Conservation (phyloP, 2,888 invertebrate species). For the Nephrotoma appendiculata region DNA sequence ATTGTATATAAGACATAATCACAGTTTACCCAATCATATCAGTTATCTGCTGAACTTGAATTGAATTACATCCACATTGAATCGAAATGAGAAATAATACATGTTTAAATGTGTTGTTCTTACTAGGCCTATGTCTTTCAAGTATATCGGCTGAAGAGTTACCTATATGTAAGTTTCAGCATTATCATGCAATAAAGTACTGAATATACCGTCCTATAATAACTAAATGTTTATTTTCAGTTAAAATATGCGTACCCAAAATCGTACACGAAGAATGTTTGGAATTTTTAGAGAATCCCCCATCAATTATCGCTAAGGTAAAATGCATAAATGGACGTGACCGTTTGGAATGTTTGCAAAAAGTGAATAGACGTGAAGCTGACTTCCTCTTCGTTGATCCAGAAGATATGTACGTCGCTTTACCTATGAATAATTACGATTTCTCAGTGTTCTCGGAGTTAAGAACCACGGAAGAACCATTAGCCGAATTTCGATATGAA, state of each 20-base stretch:
- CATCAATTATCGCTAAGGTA: slow-evolving; percentile 38
- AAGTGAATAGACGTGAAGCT: slow-evolving; percentile 60
- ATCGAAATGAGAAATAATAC: neutral
- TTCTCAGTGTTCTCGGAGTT: slow-evolving; percentile 63
- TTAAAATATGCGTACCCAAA: slow-evolving; percentile 61
- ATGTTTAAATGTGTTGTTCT: neutral
- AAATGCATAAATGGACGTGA: slow-evolving; percentile 58
- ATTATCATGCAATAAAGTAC: neutral
- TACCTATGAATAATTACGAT: slow-evolving; percentile 54
- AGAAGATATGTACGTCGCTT: slow-evolving; percentile 76
- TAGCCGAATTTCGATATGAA: slow-evolving; percentile 65
- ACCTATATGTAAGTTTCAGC: neutral
- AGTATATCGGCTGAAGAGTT: neutral
- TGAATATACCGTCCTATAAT: neutral
- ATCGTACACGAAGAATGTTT: slow-evolving; percentile 46
- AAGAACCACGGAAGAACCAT: slow-evolving; percentile 56
- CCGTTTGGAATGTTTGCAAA: slow-evolving; percentile 60
- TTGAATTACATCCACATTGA: neutral
- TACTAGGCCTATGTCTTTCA: neutral
- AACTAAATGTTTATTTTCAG: slow-evolving; percentile 28
- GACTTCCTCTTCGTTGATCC: slow-evolving; percentile 74
- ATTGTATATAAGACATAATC: neutral
- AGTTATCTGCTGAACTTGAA: neutral
- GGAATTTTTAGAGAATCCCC: slow-evolving; percentile 45
- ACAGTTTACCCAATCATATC: neutral